Conservation (phyloP, 2,797 vertebrate genomes). For the Heteromormyrus szaboi region DNA sequence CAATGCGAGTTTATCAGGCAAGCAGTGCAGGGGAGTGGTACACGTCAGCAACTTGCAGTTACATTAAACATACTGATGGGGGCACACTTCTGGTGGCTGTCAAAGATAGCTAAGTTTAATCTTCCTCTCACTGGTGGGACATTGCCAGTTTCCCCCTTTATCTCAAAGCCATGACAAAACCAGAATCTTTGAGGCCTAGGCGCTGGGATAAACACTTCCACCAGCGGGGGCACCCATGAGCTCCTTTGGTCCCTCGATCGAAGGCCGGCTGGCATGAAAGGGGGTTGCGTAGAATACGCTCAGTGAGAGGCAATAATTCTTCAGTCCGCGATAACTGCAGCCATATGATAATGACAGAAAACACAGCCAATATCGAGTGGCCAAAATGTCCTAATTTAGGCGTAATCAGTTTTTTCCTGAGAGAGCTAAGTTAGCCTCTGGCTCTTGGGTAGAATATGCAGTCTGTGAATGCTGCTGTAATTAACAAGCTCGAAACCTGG, state of each 20-base stretch:
- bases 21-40: not conserved
- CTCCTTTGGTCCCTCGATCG: not conserved
- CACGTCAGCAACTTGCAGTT: not conserved
- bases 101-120: not conserved
- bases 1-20: not conserved
- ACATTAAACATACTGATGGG: not conserved
- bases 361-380: not conserved
- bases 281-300: not conserved
- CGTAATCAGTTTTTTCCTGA: slow-evolving; percentile 6
- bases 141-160: not conserved
- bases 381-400: slow-evolving; percentile 9
- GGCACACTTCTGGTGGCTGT: not conserved
- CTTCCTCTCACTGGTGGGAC: not conserved
- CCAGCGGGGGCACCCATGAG: not conserved
- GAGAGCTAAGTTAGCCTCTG: slow-evolving; percentile 4
- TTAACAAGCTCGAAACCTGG: not conserved
- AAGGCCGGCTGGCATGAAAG: not conserved
- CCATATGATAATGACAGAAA: not conserved
- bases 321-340: not conserved
- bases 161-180: not conserved
- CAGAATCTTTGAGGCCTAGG: not conserved
- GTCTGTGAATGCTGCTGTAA: not conserved
- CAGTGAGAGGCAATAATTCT: not conserved
- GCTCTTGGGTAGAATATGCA: not conserved
- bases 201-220: not conserved